Base-by-base conservation (phyloP, 2,888 invertebrate species). In the Nematopogon swammerdamellus region DNA sequence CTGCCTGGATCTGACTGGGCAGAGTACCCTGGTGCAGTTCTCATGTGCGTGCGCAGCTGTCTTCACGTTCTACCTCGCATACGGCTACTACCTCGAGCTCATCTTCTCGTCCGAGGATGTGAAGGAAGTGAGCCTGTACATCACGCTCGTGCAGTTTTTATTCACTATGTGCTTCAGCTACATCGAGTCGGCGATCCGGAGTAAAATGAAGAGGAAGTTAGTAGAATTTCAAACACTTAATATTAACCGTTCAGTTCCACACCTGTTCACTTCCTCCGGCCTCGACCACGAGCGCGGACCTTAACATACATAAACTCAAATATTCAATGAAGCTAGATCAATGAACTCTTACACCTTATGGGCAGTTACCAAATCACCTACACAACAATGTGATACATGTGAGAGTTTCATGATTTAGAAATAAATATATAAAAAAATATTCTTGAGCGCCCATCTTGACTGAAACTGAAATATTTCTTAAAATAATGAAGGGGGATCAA, bases 91-190 rank as follows among this genome's bases (percentile, higher is more conserved):
- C 64, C 85, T 92, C 83, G 97, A 97, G 72, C 72, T 95, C 45
- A 92, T 97, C 63, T 97, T 97, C 68, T 88, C 91, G 0, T 81
- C 91, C n/a, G 88, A 92, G 18, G 95, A 93, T 44, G 92, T 96
- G 59, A 88, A 91, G 61, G 89, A 92, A 0, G 91, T 88, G 62
- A 96, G 96, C 45, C 89, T 96, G 88, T 96, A 92, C 67, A 81
- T 97, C 54, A 97, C 97, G 1, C 75, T 97, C 51, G 81, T 96
- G 16, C 97, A 97, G 72, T 97, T 97, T 79, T 82, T 85, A 17
- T 91, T 88, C 61, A 97, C 97, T 62, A 85, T 88, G 52, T 55
- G 85, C 19, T 91, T 97, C 65, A 93, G 93, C 50, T 81, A 88
- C 54, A 64, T 87, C 45, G 97, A 97, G 72, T 82, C 85, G 52